Percentiles rank a stretch among this genome's conserved stretches.
Evolutionary conservation across 2,888 invertebrate species (phyloP).

Genomic region (Laothoe populi): DNA sequence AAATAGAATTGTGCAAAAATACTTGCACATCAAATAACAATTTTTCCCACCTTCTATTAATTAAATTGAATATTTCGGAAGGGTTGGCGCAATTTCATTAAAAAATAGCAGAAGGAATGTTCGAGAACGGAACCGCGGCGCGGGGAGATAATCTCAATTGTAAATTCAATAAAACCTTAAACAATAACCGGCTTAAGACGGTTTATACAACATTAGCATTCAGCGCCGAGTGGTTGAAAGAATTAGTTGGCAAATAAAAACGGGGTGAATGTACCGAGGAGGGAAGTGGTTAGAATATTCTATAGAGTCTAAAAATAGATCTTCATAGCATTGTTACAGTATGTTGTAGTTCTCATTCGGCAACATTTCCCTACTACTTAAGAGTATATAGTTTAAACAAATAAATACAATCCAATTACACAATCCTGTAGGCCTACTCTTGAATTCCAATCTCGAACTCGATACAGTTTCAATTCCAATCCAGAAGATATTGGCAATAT

Average conservation of each 20-base stretch:
- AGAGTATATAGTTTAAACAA: no score
- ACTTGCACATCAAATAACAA: slow-evolving; percentile 19
- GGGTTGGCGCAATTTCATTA: slow-evolving; percentile 56
- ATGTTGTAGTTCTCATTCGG: no score
- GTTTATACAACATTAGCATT: slow-evolving; percentile 60
- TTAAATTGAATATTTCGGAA: slow-evolving; percentile 33
- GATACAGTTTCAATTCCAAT: no score
- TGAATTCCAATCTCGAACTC: no score
- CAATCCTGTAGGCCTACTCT: no score
- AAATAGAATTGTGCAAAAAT: not conserved
- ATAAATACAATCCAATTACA: no score
- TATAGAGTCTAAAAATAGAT: not conserved
- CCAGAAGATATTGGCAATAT: no score
- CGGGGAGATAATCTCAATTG: slow-evolving; percentile 61
- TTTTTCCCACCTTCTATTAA: slow-evolving; percentile 17
- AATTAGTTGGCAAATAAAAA: slow-evolving; percentile 34
- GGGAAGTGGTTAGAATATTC: not conserved
- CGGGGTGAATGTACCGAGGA: not conserved
- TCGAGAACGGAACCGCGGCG: slow-evolving; percentile 34
- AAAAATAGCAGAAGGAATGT: slow-evolving; percentile 48
- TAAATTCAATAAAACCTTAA: slow-evolving; percentile 65
- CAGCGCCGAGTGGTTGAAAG: slow-evolving; percentile 42
- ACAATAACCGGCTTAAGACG: slow-evolving; percentile 63
- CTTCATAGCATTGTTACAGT: no score
- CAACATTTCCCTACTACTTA: no score